Evolutionary conservation across 2,113 vertebrate species (phyloP), one percentile per base, ranked within the genome.

Genomic region (Pygathrix nemaeus): DNA sequence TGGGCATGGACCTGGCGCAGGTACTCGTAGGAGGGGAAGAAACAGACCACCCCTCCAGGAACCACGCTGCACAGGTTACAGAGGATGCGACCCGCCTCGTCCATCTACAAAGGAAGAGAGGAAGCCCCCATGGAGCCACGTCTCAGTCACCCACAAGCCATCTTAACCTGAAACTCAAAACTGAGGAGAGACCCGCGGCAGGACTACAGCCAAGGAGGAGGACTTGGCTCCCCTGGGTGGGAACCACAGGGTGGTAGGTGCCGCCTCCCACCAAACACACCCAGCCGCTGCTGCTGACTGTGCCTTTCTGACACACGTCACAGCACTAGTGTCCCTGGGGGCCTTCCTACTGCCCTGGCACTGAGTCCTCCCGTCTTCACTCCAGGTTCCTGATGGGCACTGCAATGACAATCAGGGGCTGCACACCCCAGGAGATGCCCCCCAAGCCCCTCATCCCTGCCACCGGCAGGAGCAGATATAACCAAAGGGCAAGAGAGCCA

Each of bases 21-120:
- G 14, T 99, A 99, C 1, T 99, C 99, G 0, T 99, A 99, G 38
- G 99, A 99, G 6, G 99, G 99, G 83, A 99, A 99, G 98, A 99
- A 99, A 96, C 99, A 99, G 87, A 99, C 99, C 25, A 99, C 97
- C 0, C 99, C 99, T 3, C 99, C 99, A 0, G 99, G 99, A 48
- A 99, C 99, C 97, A 99, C 98, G 0, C 99, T 99, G 97, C 99
- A 99, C 84, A 99, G 98, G 98, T 99, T 99, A 88, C 98, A 99
- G 40, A 99, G 99, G 79, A 99, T 98, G 25, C 99, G 99, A 0
- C 99, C 99, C 0, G 97, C 99, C 98, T 99, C 99, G 0, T 99
- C 99, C 99, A 99, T 99, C 99, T 99, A 95, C 35, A 90, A 88
- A 94, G 83, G 8, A 73, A 87, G 88, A 45, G 1, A 57, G 23